Percentiles rank a stretch among this genome's conserved stretches.
Conservation (phyloP, 2,888 invertebrate genomes). For the Drosophila mimetica region DNA sequence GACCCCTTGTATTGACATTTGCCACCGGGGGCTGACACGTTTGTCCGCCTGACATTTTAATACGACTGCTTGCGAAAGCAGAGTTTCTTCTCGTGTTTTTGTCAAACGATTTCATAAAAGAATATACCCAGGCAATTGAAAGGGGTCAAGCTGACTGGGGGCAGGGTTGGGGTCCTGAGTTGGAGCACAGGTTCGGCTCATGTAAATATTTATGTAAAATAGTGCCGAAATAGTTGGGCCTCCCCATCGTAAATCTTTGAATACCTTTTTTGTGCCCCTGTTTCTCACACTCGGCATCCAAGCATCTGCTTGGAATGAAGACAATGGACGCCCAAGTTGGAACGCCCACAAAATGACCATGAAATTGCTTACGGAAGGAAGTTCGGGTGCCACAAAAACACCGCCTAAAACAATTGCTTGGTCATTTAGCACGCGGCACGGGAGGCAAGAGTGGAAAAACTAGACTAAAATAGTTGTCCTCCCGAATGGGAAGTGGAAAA, state of each 20-base stretch:
- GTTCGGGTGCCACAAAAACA: slow-evolving; percentile 79
- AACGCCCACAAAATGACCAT: slow-evolving; percentile 84
- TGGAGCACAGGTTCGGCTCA: slow-evolving; percentile 15
- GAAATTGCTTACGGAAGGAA: slow-evolving; percentile 84
- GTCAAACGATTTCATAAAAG: slow-evolving; percentile 45
- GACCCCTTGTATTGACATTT: slow-evolving; percentile 71
- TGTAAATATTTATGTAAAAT: slow-evolving; percentile 38
- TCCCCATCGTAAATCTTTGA: slow-evolving; percentile 20
- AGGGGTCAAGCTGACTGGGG: slow-evolving; percentile 66
- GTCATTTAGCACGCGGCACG: slow-evolving; percentile 51
- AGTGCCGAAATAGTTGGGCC: slow-evolving; percentile 23
- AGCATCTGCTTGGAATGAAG: slow-evolving; percentile 44
- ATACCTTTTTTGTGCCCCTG: slow-evolving; percentile 29
- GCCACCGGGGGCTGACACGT: slow-evolving; percentile 41
- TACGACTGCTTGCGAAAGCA: slow-evolving; percentile 68
- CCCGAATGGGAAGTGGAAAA: slow-evolving; percentile 6
- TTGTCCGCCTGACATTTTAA: slow-evolving; percentile 74
- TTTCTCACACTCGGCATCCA: background rate
- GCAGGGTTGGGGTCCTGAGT: background rate
- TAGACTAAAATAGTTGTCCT: slow-evolving; percentile 75
- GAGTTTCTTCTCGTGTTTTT: slow-evolving; percentile 32
- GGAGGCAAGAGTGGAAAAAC: slow-evolving; percentile 15
- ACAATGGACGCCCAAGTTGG: slow-evolving; percentile 75
- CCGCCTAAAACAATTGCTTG: slow-evolving; percentile 70
- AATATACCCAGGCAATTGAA: slow-evolving; percentile 36